Percentiles rank a stretch among this genome's conserved stretches.
These are phyloP conservation scores for Athalia cordata DNA, from an alignment of 2,888 invertebrate genomes.

Conservation along the genomic window DNA sequence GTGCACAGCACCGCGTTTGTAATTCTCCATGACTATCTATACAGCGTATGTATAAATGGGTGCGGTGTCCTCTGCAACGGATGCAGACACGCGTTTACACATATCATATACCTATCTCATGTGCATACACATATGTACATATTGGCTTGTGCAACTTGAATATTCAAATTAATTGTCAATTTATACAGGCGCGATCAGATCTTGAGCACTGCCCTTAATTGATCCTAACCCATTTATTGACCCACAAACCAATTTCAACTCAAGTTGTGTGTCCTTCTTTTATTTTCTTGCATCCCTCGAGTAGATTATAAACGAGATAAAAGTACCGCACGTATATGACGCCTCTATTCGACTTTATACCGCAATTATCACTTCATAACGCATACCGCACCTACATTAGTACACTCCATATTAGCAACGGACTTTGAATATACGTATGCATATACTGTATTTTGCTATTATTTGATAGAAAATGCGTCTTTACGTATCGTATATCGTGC, in stretches of 20 bases:
- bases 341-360: no score
- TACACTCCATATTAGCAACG: no score
- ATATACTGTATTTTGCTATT: no score
- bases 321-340: no score
- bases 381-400: no score
- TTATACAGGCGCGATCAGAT: conserved; percentile 33
- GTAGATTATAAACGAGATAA: background rate
- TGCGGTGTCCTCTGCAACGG: conserved; percentile 37
- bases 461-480: no score
- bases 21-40: conserved; percentile 17
- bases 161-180: conserved; percentile 41
- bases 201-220: conserved; percentile 37
- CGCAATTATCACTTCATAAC: no score
- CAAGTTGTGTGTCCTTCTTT: background rate
- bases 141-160: conserved; percentile 31
- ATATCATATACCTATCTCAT: background rate
- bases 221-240: conserved; percentile 39
- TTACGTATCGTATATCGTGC: no score
- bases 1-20: background rate
- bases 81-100: background rate
- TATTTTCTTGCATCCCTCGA: background rate
- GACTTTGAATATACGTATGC: no score
- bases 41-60: background rate
- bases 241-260: conserved; percentile 34
- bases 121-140: background rate